Evolutionary conservation across 1,140 invertebrate genomes (phyloP).

Genomic region (Philopotamus ludificatus): DNA sequence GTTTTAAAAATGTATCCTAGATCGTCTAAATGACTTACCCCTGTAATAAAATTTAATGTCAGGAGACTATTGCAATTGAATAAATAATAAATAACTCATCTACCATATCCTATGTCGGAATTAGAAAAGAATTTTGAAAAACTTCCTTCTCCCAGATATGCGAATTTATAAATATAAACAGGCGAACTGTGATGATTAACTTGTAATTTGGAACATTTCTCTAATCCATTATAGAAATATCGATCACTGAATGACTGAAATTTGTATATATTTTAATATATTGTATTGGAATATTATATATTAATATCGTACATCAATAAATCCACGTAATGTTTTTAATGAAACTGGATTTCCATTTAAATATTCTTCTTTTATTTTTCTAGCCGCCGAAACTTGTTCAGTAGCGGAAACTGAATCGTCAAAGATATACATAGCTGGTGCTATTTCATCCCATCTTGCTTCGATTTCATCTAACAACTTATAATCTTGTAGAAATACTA

Average conservation of each 20-base stretch:
- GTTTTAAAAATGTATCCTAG: conserved; percentile 48
- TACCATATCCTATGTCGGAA: conserved; percentile 55
- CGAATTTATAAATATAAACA: conserved; percentile 61
- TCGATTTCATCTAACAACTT: conserved; percentile 55
- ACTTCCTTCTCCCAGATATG: conserved; percentile 56
- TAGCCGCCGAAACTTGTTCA: conserved; percentile 49
- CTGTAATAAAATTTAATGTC: conserved; percentile 44
- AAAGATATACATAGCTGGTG: conserved; percentile 60
- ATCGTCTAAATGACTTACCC: conserved; percentile 64
- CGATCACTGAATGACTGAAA: conserved; percentile 61
- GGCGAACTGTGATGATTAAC: conserved; percentile 55
- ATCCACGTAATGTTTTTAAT: conserved; percentile 47
- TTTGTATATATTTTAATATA: neutral
- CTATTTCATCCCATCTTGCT: conserved; percentile 58
- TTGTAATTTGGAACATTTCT: conserved; percentile 58
- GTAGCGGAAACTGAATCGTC: conserved; percentile 59
- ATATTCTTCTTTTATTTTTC: conserved; percentile 60
- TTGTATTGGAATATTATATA: neutral
- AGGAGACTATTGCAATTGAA: conserved; percentile 1
- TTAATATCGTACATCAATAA: conserved; percentile 46
- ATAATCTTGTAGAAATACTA: conserved; percentile 55
- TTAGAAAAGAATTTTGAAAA: conserved; percentile 52
- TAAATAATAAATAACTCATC: conserved; percentile 43
- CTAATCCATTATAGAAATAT: conserved; percentile 58
- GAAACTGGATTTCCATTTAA: conserved; percentile 54